Percentiles rank a stretch among this genome's conserved stretches.
phyloP scores from a whole-genome alignment of 1,140 invertebrate genomes.

The Choristoneura fumiferana region DNA sequence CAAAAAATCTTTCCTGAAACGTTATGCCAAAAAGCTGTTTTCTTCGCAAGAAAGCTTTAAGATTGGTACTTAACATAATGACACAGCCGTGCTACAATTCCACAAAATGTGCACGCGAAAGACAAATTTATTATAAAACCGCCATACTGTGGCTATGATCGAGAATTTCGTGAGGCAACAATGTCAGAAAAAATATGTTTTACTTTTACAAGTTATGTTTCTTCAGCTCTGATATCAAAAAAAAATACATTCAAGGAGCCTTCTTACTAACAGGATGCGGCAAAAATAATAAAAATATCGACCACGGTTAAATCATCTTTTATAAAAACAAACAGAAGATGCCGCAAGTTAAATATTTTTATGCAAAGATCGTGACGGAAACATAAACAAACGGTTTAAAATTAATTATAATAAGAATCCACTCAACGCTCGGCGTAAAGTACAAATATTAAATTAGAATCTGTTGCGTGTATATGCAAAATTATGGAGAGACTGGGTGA shows the following conservation, averaged over 20 bases:
- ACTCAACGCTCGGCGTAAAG: background rate
- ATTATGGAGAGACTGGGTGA: slow-evolving; percentile 18
- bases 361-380: slow-evolving; percentile 10
- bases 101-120: slow-evolving; percentile 26
- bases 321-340: background rate
- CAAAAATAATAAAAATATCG: background rate
- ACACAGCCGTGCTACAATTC: slow-evolving; percentile 22
- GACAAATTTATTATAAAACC: slow-evolving; percentile 37
- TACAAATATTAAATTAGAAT: background rate
- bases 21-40: slow-evolving; percentile 16
- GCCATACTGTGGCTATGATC: slow-evolving; percentile 25
- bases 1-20: too few species aligned
- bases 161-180: slow-evolving; percentile 20
- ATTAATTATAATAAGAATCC: slow-evolving; percentile 20
- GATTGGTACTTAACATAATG: slow-evolving; percentile 25
- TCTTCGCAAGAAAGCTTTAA: slow-evolving; percentile 21
- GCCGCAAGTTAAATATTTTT: slow-evolving; percentile 6
- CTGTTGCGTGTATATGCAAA: slow-evolving; percentile 22
- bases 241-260: too few species aligned
- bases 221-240: background rate
- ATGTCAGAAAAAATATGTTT: background rate
- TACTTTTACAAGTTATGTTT: background rate
- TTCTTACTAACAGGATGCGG: too few species aligned
- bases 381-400: slow-evolving; percentile 19
- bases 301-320: background rate